phyloP scores from a whole-genome alignment of 2,888 invertebrate species.

The Lysandra coridon region DNA sequence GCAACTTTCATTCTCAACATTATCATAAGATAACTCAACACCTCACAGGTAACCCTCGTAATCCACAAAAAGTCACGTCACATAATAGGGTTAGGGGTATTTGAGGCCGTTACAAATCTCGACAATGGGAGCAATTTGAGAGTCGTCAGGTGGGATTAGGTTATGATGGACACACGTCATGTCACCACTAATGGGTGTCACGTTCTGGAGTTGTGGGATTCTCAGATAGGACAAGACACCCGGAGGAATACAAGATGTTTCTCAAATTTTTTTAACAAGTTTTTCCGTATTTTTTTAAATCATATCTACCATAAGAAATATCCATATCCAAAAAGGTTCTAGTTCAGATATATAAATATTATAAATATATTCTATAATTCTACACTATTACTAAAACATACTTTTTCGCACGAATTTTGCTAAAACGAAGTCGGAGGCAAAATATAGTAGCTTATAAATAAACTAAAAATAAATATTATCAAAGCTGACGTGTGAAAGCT shows the following conservation, averaged over 20 bases:
- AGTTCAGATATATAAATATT: no score
- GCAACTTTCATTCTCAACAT: neutral
- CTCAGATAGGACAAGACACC: neutral
- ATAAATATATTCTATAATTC: no score
- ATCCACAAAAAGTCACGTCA: slow-evolving; percentile 16
- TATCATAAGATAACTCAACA: neutral
- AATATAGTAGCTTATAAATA: no score
- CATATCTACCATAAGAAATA: no score
- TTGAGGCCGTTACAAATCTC: slow-evolving; percentile 53
- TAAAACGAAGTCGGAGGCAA: no score
- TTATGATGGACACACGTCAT: slow-evolving; percentile 52
- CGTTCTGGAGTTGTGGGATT: slow-evolving; percentile 33
- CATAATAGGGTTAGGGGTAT: slow-evolving; percentile 31
- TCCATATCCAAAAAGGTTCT: no score
- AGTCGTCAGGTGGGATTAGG: slow-evolving; percentile 54
- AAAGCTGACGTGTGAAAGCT: neutral
- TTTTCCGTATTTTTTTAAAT: neutral
- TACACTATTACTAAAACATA: no score
- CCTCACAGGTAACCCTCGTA: slow-evolving; percentile 33
- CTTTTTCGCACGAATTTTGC: no score
- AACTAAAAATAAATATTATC: neutral
- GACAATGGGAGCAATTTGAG: slow-evolving; percentile 55
- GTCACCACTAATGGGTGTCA: slow-evolving; percentile 40
- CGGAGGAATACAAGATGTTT: neutral
- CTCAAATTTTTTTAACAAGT: neutral